A percentile compares a stretch with the other conserved stretches of the same genome.
Conservation (phyloP, 2,113 vertebrate species). For the Prunella fulvescens region DNA sequence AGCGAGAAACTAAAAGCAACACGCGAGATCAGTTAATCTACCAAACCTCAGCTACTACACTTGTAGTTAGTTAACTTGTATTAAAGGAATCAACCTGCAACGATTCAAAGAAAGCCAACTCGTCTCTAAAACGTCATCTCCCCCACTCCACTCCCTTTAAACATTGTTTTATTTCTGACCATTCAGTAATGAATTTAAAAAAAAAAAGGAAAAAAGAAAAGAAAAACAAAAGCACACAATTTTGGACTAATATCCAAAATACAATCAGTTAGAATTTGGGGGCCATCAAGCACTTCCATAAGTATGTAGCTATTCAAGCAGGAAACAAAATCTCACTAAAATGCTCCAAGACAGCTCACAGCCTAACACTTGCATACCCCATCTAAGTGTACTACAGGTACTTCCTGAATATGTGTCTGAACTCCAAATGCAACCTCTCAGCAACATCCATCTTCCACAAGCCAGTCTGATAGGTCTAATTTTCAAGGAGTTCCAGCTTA, state of each 20-base stretch:
- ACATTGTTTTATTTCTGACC: not conserved
- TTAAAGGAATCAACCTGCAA: not conserved
- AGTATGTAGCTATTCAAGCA: not conserved
- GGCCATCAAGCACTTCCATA: not conserved
- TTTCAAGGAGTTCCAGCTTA: not conserved
- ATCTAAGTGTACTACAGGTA: not conserved
- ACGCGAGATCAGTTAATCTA: rapidly evolving
- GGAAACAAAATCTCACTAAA: not conserved
- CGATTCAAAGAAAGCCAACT: not conserved
- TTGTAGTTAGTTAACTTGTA: rapidly evolving
- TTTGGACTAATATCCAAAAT: not conserved
- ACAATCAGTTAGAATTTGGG: not conserved
- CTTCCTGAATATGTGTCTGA: not conserved
- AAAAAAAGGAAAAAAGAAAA: not conserved
- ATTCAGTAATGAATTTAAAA: not conserved
- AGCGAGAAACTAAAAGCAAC: not conserved
- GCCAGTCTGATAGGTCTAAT: not conserved
- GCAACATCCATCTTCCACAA: not conserved
- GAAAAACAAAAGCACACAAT: rapidly evolving
- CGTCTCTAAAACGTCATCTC: rapidly evolving
- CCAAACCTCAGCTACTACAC: not conserved
- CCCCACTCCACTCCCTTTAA: not conserved
- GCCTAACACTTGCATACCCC: too few species aligned
- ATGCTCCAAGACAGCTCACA: too few species aligned
- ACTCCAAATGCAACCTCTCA: not conserved